phyloP scores from a whole-genome alignment of 35 echinoderm and acorn worm species.

The Heliocidaris tuberculata region DNA sequence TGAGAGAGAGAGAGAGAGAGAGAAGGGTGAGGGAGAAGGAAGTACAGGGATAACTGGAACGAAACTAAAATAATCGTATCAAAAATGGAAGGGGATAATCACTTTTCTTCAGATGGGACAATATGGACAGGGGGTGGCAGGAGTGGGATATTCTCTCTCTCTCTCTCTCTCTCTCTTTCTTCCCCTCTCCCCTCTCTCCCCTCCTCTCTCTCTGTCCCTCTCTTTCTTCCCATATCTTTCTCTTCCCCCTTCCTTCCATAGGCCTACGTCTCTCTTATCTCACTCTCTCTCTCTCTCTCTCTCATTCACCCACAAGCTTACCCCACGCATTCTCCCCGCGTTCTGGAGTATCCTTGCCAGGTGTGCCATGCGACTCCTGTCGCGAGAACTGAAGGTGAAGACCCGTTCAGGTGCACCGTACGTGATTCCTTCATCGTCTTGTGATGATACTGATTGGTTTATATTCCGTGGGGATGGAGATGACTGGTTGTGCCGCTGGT shows the following conservation, averaged over 20 bases:
- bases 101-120: no score
- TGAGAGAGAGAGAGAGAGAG: no score
- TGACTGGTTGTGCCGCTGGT: no score
- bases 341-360: not conserved
- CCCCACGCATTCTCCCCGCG: no score
- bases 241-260: not conserved
- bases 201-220: not conserved
- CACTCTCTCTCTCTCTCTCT: constrained; percentile 5
- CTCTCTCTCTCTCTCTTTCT: not conserved
- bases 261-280: no score
- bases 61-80: no score
- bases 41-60: no score
- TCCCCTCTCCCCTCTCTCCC: not conserved
- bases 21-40: no score
- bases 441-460: not conserved
- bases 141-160: no score
- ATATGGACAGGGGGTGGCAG: no score
- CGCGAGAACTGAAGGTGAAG: not conserved
- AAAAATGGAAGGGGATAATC: no score
- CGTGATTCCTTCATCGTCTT: not conserved
- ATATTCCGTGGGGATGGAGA: not conserved
- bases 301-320: not conserved
- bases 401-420: not conserved
- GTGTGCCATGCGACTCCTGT: not conserved
- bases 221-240: not conserved